Evolutionary conservation across 2,113 vertebrate species (phyloP).

Genomic region (Dicerorhinus sumatrensis): DNA sequence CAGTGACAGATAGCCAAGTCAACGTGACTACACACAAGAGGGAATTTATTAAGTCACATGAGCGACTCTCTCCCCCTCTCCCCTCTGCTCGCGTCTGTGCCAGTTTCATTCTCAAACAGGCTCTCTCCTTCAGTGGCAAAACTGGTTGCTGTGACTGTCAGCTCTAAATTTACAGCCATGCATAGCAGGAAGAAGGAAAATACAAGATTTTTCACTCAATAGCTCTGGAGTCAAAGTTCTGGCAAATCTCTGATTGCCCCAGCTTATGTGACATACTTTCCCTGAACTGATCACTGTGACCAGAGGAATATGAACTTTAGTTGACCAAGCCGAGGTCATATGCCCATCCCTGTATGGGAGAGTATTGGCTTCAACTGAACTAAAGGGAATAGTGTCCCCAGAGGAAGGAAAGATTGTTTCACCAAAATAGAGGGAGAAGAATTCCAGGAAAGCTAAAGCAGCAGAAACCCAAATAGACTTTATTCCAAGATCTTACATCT

Average conservation of each 20-base stretch:
- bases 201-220: neutral
- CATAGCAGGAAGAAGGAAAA: neutral
- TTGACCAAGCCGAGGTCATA: neutral
- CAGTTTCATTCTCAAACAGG: neutral
- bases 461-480: neutral
- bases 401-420: neutral
- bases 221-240: neutral
- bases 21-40: neutral
- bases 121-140: neutral
- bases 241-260: neutral
- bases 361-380: neutral
- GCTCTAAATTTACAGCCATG: neutral
- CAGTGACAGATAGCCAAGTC: neutral
- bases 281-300: neutral
- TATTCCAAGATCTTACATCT: neutral
- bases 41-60: neutral
- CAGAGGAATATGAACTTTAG: neutral
- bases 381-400: neutral
- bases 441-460: conserved; percentile 16
- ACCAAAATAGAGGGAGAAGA: neutral
- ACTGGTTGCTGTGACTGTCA: neutral
- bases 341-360: neutral
- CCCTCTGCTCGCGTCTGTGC: neutral
- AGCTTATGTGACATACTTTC: neutral
- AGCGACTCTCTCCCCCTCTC: neutral